Evolutionary conservation across 2,797 vertebrate genomes (phyloP).

Genomic region (Pterois miles): DNA sequence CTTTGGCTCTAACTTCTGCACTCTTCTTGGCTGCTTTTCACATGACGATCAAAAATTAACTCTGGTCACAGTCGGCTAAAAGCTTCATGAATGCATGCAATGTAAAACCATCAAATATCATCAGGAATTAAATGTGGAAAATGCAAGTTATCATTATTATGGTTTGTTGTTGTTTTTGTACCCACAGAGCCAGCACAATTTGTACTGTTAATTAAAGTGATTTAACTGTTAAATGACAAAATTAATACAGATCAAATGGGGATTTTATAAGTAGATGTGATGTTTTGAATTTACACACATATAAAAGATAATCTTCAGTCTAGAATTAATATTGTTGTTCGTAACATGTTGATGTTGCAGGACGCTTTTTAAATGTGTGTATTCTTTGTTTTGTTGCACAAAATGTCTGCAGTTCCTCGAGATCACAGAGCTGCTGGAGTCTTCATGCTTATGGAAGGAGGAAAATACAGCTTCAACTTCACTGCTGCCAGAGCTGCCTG

Average conservation of each 20-base stretch:
- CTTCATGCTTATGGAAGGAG: conserved; percentile 62
- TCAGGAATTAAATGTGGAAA: background rate
- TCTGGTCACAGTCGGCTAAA: background rate
- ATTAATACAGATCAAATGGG: background rate
- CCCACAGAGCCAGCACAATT: background rate
- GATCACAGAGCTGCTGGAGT: conserved; percentile 60
- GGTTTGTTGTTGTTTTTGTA: background rate
- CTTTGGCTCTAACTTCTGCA: background rate
- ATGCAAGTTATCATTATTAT: background rate
- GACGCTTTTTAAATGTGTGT: background rate
- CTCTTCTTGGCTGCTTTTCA: background rate
- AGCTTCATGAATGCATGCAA: background rate
- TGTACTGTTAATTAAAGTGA: background rate
- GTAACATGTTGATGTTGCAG: too few relatives aligned
- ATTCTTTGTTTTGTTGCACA: background rate
- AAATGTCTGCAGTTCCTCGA: conserved; percentile 7
- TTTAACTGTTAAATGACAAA: background rate
- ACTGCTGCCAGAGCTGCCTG: conserved; percentile 68
- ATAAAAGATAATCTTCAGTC: background rate
- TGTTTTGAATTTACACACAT: background rate
- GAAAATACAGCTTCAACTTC: conserved; percentile 71
- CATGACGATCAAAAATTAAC: background rate
- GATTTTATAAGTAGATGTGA: background rate
- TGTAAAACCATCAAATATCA: background rate
- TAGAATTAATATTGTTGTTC: background rate